Conservation (phyloP, 2,113 vertebrate genomes). For the Malaclemys terrapin region DNA sequence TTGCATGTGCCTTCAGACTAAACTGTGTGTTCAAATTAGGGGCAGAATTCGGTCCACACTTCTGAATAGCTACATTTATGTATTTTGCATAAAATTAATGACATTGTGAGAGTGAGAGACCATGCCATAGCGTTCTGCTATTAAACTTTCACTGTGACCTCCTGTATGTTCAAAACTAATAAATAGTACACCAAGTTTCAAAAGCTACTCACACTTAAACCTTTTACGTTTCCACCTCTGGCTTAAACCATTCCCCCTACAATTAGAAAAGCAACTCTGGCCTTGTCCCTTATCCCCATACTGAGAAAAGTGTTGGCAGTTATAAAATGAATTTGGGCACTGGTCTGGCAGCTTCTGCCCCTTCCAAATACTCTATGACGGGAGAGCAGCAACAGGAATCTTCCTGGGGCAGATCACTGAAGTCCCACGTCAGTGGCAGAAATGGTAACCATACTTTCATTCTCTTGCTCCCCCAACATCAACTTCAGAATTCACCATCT, state of each 20-base stretch:
- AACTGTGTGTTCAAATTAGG: not conserved
- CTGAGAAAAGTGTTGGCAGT: not conserved
- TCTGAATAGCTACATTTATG: not conserved
- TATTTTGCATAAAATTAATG: not conserved
- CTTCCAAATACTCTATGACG: not conserved
- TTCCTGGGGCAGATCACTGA: not conserved
- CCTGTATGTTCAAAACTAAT: not conserved
- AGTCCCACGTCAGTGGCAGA: not conserved
- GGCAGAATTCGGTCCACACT: not conserved
- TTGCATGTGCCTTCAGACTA: not conserved
- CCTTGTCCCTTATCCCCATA: not conserved
- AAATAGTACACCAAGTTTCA: not conserved
- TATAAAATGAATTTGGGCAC: not conserved
- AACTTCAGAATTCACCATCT: not conserved
- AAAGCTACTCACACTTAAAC: not conserved
- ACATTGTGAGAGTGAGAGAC: not conserved
- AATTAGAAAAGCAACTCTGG: not conserved
- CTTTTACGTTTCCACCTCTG: not conserved
- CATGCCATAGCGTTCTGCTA: not conserved
- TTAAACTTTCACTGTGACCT: not conserved
- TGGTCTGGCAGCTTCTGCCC: not conserved
- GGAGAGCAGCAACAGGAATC: not conserved
- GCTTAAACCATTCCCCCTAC: not conserved
- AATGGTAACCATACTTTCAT: not conserved
- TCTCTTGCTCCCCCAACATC: not conserved